Conservation (phyloP, 1,140 invertebrate species). For the Vollenhovia emeryi region DNA sequence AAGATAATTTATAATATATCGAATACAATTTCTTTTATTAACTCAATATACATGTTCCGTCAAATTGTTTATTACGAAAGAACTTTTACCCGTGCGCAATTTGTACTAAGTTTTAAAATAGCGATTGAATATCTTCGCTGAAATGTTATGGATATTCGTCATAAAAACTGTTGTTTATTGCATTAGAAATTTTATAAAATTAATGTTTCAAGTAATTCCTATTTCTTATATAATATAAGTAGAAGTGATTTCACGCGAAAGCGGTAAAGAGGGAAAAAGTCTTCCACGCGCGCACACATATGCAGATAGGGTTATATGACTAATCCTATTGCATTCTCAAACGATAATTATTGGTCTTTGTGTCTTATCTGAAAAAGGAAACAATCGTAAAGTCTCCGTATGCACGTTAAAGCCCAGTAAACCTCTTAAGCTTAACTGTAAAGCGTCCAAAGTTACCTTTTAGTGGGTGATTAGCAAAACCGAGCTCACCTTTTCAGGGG, state of each 20-base stretch:
- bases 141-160: not conserved
- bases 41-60: not conserved
- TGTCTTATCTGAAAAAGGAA: conserved; percentile 66
- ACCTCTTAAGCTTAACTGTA: conserved; percentile 79
- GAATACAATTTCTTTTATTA: not conserved
- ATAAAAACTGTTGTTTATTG: not conserved
- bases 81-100: not conserved
- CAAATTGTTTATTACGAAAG: not conserved
- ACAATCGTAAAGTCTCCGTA: conserved; percentile 70
- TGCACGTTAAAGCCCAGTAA: conserved; percentile 64
- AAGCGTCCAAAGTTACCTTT: conserved; percentile 79
- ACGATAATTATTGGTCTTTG: conserved; percentile 55
- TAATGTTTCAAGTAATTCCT: not conserved
- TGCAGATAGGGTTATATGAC: conserved; percentile 47
- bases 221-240: not conserved
- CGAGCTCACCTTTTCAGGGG: conserved; percentile 82
- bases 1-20: not conserved
- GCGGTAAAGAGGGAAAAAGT: not conserved
- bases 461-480: conserved; percentile 80
- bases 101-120: not conserved
- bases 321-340: conserved; percentile 64
- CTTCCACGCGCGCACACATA: not conserved
- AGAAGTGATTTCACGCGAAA: not conserved
- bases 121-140: not conserved
- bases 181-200: conserved; percentile 2